These are phyloP conservation scores for Poeciliopsis infans DNA, from an alignment of 2,797 vertebrate genomes.

Conservation along the genomic window DNA sequence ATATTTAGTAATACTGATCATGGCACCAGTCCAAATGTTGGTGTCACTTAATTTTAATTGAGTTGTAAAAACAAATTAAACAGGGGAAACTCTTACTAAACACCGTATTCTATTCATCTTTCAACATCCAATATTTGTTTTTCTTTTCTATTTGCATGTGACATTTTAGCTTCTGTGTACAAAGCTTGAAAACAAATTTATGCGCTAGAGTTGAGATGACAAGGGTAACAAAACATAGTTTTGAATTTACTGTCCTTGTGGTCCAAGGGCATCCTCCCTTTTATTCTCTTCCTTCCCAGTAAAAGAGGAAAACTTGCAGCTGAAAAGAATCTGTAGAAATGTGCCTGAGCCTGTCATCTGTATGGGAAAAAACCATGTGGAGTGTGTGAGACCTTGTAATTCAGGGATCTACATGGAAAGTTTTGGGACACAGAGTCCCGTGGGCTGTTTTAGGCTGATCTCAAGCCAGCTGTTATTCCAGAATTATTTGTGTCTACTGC, in stretches of 20 bases:
- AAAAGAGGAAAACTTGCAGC: slow-evolving; percentile 21
- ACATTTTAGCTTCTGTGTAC: neutral
- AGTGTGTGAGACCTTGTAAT: slow-evolving; percentile 25
- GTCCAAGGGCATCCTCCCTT: slow-evolving; percentile 37
- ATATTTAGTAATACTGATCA: neutral
- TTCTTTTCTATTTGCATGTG: neutral
- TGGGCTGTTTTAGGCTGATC: slow-evolving; percentile 46
- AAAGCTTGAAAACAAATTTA: neutral
- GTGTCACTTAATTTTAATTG: neutral
- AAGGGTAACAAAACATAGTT: slow-evolving; percentile 29
- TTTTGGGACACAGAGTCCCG: slow-evolving; percentile 39
- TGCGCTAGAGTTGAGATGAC: slow-evolving; percentile 6
- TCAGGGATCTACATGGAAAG: slow-evolving; percentile 23
- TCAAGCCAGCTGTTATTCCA: slow-evolving; percentile 56
- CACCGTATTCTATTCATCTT: neutral
- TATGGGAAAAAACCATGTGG: slow-evolving; percentile 42
- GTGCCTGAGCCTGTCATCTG: slow-evolving; percentile 46
- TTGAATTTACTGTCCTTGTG: slow-evolving; percentile 49
- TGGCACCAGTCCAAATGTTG: neutral
- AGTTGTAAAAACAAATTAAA: neutral
- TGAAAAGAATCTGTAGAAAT: slow-evolving; percentile 10
- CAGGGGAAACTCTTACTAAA: neutral
- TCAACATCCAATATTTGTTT: neutral
- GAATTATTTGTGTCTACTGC: slow-evolving; percentile 50
- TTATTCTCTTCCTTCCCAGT: slow-evolving; percentile 33